Evolutionary conservation across 2,888 invertebrate species (phyloP).

Genomic region (Plebejus argus): DNA sequence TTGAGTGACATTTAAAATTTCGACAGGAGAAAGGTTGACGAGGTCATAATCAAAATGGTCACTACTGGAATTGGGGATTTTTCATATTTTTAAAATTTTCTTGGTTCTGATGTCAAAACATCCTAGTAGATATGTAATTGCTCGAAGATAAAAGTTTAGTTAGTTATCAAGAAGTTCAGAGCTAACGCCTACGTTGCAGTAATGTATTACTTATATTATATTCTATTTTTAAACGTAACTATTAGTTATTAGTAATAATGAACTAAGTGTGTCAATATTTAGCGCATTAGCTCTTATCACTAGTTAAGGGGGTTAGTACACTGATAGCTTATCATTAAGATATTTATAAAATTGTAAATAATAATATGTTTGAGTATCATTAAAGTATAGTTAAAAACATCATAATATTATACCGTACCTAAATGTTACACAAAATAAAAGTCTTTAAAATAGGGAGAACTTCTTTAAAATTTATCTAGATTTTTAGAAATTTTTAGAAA

Average conservation of each 20-base stretch:
- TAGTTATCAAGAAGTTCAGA: constrained; percentile 2
- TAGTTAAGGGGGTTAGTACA: background rate
- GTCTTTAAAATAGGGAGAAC: no score
- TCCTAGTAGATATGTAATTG: no score
- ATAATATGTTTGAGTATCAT: background rate
- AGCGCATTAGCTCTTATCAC: constrained; percentile 3
- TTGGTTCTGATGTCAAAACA: no score
- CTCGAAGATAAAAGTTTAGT: constrained; percentile 6
- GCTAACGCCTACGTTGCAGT: background rate
- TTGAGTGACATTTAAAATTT: background rate
- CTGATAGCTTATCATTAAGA: constrained; percentile 23
- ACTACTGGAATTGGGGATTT: no score
- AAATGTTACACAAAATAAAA: background rate
- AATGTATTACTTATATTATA: no score
- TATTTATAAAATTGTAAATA: constrained; percentile 1
- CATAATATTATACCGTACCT: no score
- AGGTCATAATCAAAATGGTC: background rate
- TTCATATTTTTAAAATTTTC: no score
- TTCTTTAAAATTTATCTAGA: no score
- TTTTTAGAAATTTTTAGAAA: no score
- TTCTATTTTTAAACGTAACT: background rate
- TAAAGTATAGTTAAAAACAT: background rate
- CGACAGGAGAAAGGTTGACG: background rate
- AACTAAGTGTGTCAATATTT: background rate
- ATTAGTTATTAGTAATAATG: background rate